Conservation (phyloP, 2,888 invertebrate species). For the Rhagophthalmus giganteus region DNA sequence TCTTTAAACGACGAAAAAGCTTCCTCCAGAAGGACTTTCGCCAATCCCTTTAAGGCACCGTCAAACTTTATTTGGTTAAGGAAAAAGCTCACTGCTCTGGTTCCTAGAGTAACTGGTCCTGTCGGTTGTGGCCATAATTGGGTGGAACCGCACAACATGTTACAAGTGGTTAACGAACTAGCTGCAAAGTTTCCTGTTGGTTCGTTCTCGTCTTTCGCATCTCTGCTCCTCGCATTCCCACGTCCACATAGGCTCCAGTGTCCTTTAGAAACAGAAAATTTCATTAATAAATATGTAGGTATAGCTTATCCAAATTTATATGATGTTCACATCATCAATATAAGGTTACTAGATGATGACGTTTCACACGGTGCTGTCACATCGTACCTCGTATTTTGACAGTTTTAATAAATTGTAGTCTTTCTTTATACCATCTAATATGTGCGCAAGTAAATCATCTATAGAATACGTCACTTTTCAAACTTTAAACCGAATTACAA, state of each 20-base stretch:
- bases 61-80: conserved; percentile 59
- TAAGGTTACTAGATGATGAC: no score
- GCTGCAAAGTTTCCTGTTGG: conserved; percentile 52
- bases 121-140: conserved; percentile 83
- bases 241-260: conserved; percentile 68
- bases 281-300: neutral
- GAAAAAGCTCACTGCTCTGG: conserved; percentile 64
- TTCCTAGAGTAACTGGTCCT: conserved; percentile 68
- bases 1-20: conserved; percentile 59
- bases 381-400: no score
- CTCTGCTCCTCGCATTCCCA: conserved; percentile 73
- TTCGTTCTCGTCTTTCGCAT: conserved; percentile 65
- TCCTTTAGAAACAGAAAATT: conserved; percentile 53
- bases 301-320: neutral
- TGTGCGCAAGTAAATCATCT: no score
- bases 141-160: conserved; percentile 74
- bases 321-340: neutral
- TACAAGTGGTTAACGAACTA: conserved; percentile 70
- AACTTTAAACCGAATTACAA: no score
- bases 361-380: no score
- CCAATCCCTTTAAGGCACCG: conserved; percentile 53
- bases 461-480: no score
- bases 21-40: conserved; percentile 55
- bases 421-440: neutral
- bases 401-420: neutral